phyloP scores from a whole-genome alignment of 2,888 invertebrate species.

The Drosophila melanosoma region DNA sequence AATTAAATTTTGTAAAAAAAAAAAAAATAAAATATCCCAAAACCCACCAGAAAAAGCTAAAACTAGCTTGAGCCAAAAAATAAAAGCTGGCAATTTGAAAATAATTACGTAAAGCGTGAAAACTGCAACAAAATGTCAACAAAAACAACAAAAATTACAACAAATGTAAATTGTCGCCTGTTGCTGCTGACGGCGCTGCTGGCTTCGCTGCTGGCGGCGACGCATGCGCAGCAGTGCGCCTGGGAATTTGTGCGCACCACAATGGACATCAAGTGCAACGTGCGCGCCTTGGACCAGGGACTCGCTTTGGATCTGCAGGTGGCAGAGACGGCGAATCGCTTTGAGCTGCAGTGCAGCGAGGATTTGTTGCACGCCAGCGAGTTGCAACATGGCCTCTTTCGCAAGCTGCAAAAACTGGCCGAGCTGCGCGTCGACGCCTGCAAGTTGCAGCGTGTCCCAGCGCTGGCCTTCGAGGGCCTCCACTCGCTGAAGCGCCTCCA shows the following conservation, averaged over 20 bases:
- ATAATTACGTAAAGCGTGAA: slow-evolving; percentile 4
- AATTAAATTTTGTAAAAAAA: slow-evolving; percentile 41
- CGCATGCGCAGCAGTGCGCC: slow-evolving; percentile 84
- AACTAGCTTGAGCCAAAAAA: slow-evolving; percentile 13
- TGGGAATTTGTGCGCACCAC: slow-evolving; percentile 85
- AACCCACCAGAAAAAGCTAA: slow-evolving; percentile 36
- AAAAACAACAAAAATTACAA: slow-evolving; percentile 40
- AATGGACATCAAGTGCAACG: slow-evolving; percentile 84
- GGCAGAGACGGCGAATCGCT: slow-evolving; percentile 89
- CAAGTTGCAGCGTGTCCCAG: slow-evolving; percentile 91
- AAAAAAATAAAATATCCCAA: slow-evolving; percentile 38
- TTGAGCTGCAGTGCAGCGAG: slow-evolving; percentile 92
- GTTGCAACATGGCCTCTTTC: slow-evolving; percentile 89
- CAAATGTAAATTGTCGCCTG: slow-evolving; percentile 39
- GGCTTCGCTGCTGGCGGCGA: slow-evolving; percentile 37
- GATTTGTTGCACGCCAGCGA: slow-evolving; percentile 92
- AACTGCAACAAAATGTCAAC: slow-evolving; percentile 42
- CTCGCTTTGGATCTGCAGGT: slow-evolving; percentile 84
- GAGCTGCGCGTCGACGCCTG: slow-evolving; percentile 92
- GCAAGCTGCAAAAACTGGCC: slow-evolving; percentile 90
- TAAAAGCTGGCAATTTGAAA: slow-evolving; percentile 23
- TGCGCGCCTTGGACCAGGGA: slow-evolving; percentile 81
- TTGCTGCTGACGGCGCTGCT: slow-evolving; percentile 57
- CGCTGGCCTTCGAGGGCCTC: slow-evolving; percentile 92
- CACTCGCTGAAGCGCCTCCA: slow-evolving; percentile 91